Evolutionary conservation across 2,888 invertebrate species (phyloP).

Genomic region (Meiosimyza platycephala): DNA sequence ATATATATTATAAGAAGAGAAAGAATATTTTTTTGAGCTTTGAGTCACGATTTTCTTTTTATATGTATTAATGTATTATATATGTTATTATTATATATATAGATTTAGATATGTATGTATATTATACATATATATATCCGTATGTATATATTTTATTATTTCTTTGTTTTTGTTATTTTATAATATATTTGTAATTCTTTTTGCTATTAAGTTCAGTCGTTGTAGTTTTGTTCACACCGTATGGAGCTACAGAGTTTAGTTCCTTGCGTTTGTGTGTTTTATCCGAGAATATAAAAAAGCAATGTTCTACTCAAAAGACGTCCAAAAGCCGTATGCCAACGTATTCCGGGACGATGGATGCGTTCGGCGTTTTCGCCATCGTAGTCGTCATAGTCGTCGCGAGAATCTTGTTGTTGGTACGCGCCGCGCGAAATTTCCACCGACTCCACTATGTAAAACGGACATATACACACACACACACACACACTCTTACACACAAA

Average conservation of each 20-base stretch:
- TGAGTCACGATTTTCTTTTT: constrained; percentile 20
- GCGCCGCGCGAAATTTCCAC: constrained; percentile 37
- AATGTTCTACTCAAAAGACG: constrained; percentile 66
- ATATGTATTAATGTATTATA: constrained; percentile 21
- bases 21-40: constrained; percentile 6
- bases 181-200: constrained; percentile 31
- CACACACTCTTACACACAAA: too few species aligned
- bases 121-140: constrained; percentile 9
- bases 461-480: constrained; percentile 17
- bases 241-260: constrained; percentile 47
- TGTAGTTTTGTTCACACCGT: constrained; percentile 32
- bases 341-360: constrained; percentile 63
- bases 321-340: constrained; percentile 65
- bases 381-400: constrained; percentile 36
- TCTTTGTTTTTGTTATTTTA: background rate
- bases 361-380: constrained; percentile 61
- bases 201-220: constrained; percentile 33
- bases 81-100: constrained; percentile 19
- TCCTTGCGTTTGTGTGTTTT: constrained; percentile 44
- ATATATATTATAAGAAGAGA: constrained; percentile 30
- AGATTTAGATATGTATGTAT: constrained; percentile 9
- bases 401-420: constrained; percentile 41
- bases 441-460: constrained; percentile 26
- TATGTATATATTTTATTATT: constrained; percentile 26
- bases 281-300: constrained; percentile 64